These are phyloP conservation scores for Florisuga fusca DNA, from an alignment of 2,797 vertebrate genomes.

Conservation along the genomic window DNA sequence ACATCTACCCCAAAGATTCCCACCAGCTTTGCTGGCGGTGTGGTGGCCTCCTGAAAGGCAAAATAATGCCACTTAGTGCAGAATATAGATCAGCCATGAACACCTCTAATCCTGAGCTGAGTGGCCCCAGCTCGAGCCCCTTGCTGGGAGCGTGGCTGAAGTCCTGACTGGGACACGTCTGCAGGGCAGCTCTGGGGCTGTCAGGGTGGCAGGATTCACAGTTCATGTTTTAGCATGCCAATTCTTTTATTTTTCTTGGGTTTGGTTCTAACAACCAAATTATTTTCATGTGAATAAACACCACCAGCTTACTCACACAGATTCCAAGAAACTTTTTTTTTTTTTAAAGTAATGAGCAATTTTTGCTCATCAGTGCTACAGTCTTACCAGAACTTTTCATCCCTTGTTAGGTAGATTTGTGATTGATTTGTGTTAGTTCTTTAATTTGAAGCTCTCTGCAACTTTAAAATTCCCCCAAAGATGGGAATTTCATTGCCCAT, in stretches of 20 bases:
- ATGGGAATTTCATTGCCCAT: not conserved
- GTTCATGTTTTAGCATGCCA: accelerated
- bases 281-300: not conserved
- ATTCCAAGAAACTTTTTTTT: not conserved
- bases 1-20: not conserved
- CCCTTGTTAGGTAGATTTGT: not conserved
- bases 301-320: not conserved
- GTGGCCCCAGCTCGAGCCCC: not conserved
- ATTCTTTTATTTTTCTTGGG: not conserved
- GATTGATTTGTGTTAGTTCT: not conserved
- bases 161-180: accelerated
- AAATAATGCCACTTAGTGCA: not conserved
- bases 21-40: not conserved
- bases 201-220: not conserved
- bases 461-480: not conserved
- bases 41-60: not conserved
- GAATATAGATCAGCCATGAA: not conserved
- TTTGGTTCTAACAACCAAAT: not conserved
- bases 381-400: not conserved
- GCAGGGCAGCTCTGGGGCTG: not conserved
- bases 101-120: not conserved
- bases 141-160: not conserved
- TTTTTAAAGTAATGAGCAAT: not conserved
- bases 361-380: not conserved
- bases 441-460: not conserved